phyloP scores from a whole-genome alignment of 2,888 invertebrate species.

The Agrotis exclamationis region DNA sequence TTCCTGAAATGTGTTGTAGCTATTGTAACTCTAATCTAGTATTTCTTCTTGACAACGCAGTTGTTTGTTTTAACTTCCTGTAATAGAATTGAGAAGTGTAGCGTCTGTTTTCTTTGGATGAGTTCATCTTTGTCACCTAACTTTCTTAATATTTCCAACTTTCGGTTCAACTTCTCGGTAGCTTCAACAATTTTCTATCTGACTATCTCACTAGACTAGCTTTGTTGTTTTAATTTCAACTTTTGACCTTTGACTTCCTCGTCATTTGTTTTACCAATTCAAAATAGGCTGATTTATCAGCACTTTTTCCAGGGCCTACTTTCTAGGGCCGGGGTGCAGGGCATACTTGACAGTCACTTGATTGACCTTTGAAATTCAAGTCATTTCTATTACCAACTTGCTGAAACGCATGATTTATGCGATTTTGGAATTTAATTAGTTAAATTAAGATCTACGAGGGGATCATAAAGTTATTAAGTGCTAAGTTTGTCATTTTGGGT shows the following conservation, averaged over 20 bases:
- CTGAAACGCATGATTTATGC: not conserved
- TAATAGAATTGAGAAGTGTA: not conserved
- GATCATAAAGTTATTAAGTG: too few species aligned
- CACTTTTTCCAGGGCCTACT: too few species aligned
- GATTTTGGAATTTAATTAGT: slow-evolving; percentile 11
- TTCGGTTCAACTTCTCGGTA: slow-evolving; percentile 5
- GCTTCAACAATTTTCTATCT: not conserved
- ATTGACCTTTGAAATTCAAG: slow-evolving; percentile 17
- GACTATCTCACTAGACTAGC: slow-evolving; percentile 15
- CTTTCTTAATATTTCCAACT: slow-evolving; percentile 14
- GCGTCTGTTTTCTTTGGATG: not conserved
- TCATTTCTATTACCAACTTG: slow-evolving; percentile 11
- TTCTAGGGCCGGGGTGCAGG: too few species aligned
- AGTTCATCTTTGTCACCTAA: slow-evolving; percentile 13
- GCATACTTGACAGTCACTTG: too few species aligned
- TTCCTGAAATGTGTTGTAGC: too few species aligned
- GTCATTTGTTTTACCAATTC: not conserved
- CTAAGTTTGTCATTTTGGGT: slow-evolving; percentile 2
- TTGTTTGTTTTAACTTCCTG: not conserved
- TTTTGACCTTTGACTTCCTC: slow-evolving; percentile 24
- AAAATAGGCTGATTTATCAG: too few species aligned
- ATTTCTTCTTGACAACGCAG: not conserved
- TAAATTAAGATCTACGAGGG: not conserved
- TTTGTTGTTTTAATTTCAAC: slow-evolving; percentile 38
- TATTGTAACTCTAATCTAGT: too few species aligned